Base-by-base conservation (phyloP, 2,888 invertebrate species). In the Empis livida region DNA sequence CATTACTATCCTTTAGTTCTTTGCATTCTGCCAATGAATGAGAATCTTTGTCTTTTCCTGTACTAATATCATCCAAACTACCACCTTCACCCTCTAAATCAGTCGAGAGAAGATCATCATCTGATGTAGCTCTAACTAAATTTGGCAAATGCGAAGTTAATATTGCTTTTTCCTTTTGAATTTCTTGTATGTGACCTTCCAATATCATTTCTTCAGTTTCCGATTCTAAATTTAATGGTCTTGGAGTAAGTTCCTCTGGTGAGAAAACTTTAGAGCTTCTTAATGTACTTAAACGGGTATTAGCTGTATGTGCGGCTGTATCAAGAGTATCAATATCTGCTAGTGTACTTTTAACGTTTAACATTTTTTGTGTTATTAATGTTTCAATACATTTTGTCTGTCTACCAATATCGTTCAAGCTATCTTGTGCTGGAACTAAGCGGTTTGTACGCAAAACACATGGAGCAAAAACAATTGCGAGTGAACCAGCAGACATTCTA, bases 401-500 rank as follows among this genome's bases (percentile, higher is more conserved):
- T 44, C 86, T 79, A 57, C 86, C 81, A 60, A 94, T 91, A 70
- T 94, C 92, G 60, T 84, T 83, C 54, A 95, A 74, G 61, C 91
- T 88, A 67, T 90, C 91, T 71, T 94, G 93, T 45, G 93, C 94
- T 42, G 90, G 90, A 56, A 91, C 79, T 52, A 80, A 72, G 65
- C 89, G 84, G 70, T 87, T 88, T 53, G 92, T 89, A 58, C 93
- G 77, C 54, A 95, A 73, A 51, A 95, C 86, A 69, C 94, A 94
- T 43, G 95, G 94, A 40, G 93, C 93, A 71, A 94, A 95, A 54
- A 95, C 91, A 56, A 94, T 92, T 45, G 94, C 91, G 55, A 95
- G 71, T 45, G 90, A 88, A 61, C 87, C 86, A 1, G 92, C 80
- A 47, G 88, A 88, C 95, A 95, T 95, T 55, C 90, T 74, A 71